phyloP scores from a whole-genome alignment of 2,797 vertebrate genomes.

The Octomys mimax region DNA sequence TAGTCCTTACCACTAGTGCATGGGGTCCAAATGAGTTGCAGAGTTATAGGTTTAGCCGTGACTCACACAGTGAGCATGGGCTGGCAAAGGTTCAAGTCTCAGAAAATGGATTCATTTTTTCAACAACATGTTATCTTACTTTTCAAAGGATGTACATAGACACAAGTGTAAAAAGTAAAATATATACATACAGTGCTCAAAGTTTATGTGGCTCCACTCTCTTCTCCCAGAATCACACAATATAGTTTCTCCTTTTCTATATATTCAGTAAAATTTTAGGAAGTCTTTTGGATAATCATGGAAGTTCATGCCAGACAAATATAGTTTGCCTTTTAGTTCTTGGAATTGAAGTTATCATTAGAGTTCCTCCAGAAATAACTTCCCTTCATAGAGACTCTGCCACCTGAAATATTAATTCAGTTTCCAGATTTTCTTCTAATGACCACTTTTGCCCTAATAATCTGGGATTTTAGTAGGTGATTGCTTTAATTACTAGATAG shows the following conservation, averaged over 20 bases:
- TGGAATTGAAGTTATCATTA: background rate
- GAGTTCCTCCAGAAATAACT: slow-evolving; percentile 47
- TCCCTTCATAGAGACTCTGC: background rate
- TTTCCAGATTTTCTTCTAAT: slow-evolving; percentile 49
- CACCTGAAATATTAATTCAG: slow-evolving; percentile 63
- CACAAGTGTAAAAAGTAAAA: background rate
- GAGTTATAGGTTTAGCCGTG: background rate
- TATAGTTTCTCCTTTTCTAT: background rate
- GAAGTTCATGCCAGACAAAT: background rate
- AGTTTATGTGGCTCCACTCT: background rate
- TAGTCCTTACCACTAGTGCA: background rate
- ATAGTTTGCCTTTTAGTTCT: background rate
- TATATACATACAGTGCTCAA: background rate
- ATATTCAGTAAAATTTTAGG: background rate
- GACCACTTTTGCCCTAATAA: slow-evolving; percentile 52
- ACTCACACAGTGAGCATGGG: background rate
- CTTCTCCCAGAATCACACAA: background rate
- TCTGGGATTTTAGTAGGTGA: background rate
- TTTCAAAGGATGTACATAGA: background rate
- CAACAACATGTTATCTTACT: background rate
- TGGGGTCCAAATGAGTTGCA: background rate
- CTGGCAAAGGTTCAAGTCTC: background rate
- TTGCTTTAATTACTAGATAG: slow-evolving; percentile 46
- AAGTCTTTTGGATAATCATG: background rate
- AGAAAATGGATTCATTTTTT: background rate